Evolutionary conservation across 1,140 invertebrate genomes (phyloP), one percentile per base, ranked within the genome.

Genomic region (Harpegnathos saltator): DNA sequence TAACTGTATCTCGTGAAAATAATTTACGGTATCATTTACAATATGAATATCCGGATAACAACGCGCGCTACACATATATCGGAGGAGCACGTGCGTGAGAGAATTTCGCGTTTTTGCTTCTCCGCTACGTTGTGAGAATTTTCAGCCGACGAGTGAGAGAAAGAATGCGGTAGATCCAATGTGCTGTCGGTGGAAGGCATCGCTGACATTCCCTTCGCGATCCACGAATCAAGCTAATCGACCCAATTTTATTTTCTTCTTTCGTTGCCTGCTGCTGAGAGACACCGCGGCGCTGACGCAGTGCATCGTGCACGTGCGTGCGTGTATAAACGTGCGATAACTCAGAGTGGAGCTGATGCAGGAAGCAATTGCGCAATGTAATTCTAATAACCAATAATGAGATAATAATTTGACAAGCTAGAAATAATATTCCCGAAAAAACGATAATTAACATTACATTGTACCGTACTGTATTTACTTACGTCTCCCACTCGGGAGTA

Each of bases 181-280:
- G 29, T 14, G 14, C 48, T 24, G 29, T 68, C 22, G 19, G 22
- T 26, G 33, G 52, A 58, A 15, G 50, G 52, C 75, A 19, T 58
- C 19, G 22, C 63, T 56, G 75, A 78, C 75, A 69, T 78, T 78
- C 63, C 63, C 69, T 69, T 33, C 75, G 75, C 75, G 63, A 78
- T 69, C 63, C 63, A 56, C 33, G 15, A 54, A 66, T 77, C n/a
- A 65, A 22, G 44, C 38, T 62, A n/a, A 24, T 78, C 75, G 65
- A 69, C 29, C 29, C 5, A 78, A 44, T 78, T 69, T 58, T n/a
- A 38, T 24, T 44, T 56, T n/a, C 29, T 33, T 38, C 26, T 38
- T 14, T 44, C 50, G 9, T 11, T n/a, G 12, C 4, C 38, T 17
- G n/a, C 5, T 9, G 22, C 1, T 54, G 52, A 58, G 5, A n/a